Conservation (phyloP, 1,140 invertebrate species). For the Hetaerina americana region DNA sequence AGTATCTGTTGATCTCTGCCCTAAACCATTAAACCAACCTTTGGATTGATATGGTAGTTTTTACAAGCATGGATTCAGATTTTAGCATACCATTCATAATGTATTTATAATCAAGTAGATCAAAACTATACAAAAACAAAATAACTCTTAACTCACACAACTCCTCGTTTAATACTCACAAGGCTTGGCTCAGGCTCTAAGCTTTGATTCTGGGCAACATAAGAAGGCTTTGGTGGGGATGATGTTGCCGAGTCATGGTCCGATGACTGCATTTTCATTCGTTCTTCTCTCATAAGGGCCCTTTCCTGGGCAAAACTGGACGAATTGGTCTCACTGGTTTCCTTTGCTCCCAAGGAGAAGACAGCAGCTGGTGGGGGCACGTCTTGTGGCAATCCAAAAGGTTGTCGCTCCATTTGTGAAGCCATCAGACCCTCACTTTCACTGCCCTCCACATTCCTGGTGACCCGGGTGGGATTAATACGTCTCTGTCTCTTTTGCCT, state of each 20-base stretch:
- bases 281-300: background rate
- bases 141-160: no score
- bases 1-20: no score
- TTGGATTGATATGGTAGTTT: no score
- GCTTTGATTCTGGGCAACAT: background rate
- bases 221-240: background rate
- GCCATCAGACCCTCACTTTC: background rate
- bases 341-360: background rate
- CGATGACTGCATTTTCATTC: background rate
- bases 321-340: background rate
- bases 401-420: background rate
- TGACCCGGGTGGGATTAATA: background rate
- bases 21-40: no score
- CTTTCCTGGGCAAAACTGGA: background rate
- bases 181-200: background rate
- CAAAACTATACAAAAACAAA: no score
- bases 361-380: background rate
- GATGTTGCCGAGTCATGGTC: background rate
- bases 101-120: no score
- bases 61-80: no score
- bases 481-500: background rate
- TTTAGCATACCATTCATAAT: no score
- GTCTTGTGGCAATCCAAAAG: background rate
- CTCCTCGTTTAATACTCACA: background rate
- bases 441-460: background rate